Percentiles rank a stretch among this genome's conserved stretches.
phyloP scores from a whole-genome alignment of 2,797 vertebrate genomes.

The Chiropotes sagulatus region DNA sequence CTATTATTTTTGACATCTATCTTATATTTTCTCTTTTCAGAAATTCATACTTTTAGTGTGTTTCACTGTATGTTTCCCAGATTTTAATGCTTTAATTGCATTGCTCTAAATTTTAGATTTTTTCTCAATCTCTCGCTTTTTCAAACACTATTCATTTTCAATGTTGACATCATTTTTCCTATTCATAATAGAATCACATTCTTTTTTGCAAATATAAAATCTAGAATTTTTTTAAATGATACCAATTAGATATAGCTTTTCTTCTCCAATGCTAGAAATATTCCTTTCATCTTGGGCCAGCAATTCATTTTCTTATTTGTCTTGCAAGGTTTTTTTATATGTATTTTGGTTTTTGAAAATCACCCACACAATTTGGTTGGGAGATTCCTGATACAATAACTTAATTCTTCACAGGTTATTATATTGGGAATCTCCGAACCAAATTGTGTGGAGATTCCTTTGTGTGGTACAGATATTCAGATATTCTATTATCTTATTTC shows the following conservation, averaged over 20 bases:
- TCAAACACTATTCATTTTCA: neutral
- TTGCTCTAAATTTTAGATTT: neutral
- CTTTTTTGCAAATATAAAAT: neutral
- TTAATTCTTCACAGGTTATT: neutral
- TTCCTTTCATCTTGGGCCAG: neutral
- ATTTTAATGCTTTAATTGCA: neutral
- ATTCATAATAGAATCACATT: neutral
- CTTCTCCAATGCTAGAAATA: neutral
- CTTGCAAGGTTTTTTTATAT: neutral
- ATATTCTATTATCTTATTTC: neutral
- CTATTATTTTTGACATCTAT: neutral
- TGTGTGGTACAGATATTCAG: neutral
- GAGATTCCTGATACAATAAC: no score
- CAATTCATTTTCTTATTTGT: neutral
- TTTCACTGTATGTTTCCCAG: neutral
- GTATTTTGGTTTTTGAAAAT: neutral
- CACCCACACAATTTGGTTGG: no score
- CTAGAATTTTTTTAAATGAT: neutral
- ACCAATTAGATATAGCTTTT: neutral
- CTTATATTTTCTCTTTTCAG: neutral
- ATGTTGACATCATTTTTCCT: neutral
- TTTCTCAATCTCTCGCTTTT: neutral
- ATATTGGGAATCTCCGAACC: fast-evolving
- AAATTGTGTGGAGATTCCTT: neutral
- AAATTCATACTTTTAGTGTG: neutral